A percentile compares a stretch with the other conserved stretches of the same genome.
Conservation (phyloP, 2,113 vertebrate genomes). For the Phasianus colchicus region DNA sequence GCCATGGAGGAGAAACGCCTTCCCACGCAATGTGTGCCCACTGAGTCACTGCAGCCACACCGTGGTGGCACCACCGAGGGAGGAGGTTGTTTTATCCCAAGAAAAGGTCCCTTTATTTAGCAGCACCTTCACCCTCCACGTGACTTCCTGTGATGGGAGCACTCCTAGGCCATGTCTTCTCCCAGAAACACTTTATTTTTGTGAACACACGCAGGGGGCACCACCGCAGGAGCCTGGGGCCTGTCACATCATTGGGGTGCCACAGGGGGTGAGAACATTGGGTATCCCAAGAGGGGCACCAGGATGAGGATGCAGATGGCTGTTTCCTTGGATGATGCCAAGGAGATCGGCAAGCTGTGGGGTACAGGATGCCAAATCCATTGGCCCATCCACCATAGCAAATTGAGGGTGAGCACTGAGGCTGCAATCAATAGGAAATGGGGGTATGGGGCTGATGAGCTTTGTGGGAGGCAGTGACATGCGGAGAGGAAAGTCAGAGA, state of each 20-base stretch:
- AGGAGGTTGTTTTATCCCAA: accelerated
- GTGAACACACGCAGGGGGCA: accelerated
- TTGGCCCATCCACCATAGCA: not conserved
- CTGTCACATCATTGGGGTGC: not conserved
- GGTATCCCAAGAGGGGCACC: not conserved
- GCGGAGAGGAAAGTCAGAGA: not conserved
- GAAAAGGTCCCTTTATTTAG: not conserved
- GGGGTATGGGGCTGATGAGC: accelerated
- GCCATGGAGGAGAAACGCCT: not conserved
- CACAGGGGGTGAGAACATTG: not conserved
- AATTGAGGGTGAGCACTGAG: not conserved
- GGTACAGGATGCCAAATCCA: not conserved
- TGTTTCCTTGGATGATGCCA: not conserved
- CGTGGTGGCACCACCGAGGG: accelerated
- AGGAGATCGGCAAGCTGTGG: not conserved
- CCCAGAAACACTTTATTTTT: not conserved
- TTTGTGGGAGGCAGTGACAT: not conserved
- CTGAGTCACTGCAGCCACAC: not conserved
- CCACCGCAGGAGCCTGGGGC: not conserved
- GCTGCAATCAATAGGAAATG: not conserved
- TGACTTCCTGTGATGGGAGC: not conserved
- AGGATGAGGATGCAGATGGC: not conserved
- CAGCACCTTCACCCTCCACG: not conserved
- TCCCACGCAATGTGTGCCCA: not conserved
- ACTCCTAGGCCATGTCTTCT: not conserved